Conservation (phyloP, 2,888 invertebrate species). For the Eupithecia insigniata region DNA sequence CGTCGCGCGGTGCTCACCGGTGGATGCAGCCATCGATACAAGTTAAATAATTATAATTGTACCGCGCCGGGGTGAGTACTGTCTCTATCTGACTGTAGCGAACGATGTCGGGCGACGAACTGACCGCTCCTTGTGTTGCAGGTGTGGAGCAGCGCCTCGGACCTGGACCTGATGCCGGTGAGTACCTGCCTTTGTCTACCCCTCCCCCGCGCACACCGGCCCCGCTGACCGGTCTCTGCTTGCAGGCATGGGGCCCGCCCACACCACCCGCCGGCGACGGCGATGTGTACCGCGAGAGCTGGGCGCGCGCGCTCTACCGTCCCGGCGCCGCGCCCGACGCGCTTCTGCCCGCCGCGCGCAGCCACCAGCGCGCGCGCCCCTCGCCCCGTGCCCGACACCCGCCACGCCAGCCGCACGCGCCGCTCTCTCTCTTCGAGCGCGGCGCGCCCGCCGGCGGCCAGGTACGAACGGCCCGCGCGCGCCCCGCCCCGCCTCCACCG, state of each 20-base stretch:
- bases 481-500: conserved; percentile 86
- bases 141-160: conserved; percentile 91
- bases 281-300: conserved; percentile 95
- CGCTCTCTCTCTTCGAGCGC: conserved; percentile 88
- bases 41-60: no score
- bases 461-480: conserved; percentile 79
- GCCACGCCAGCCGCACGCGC: conserved; percentile 90
- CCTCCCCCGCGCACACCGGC: not conserved
- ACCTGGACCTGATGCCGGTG: conserved; percentile 89
- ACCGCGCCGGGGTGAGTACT: not conserved
- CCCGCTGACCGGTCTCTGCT: not conserved
- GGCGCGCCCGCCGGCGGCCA: conserved; percentile 85
- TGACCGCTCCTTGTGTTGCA: conserved; percentile 68
- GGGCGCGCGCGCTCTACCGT: conserved; percentile 94
- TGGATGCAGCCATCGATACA: no score
- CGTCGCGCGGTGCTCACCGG: no score
- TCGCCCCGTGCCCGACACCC: conserved; percentile 87
- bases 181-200: conserved; percentile 77
- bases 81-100: not conserved
- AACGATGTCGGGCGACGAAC: not conserved
- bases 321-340: conserved; percentile 87
- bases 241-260: conserved; percentile 85
- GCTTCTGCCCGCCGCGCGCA: conserved; percentile 80
- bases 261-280: conserved; percentile 97
- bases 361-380: conserved; percentile 88